Conservation (phyloP, 2,113 vertebrate genomes). For the Aegithalos caudatus region DNA sequence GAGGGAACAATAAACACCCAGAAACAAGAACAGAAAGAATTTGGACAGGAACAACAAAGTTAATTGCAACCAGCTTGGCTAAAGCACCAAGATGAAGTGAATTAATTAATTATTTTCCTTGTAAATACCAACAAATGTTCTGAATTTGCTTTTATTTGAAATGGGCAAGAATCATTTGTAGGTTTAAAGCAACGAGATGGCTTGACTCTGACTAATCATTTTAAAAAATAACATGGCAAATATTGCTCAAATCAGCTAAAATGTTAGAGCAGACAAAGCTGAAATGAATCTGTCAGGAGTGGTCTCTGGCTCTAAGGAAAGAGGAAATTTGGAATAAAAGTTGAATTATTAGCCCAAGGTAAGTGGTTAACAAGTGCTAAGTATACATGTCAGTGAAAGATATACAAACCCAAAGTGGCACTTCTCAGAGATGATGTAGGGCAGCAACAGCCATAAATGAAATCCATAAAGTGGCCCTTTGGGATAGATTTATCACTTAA, state of each 20-base stretch:
- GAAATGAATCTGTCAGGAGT: neutral
- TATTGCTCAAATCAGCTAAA: neutral
- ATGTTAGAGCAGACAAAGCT: neutral
- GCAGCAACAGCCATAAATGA: neutral
- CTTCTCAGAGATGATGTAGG: neutral
- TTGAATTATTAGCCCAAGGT: slow-evolving; percentile 36
- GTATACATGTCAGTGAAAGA: slow-evolving; percentile 25
- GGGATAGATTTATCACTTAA: neutral
- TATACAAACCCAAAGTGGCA: slow-evolving; percentile 32
- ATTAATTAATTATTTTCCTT: neutral
- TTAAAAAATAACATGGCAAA: neutral
- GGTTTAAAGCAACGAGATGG: neutral
- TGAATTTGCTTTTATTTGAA: slow-evolving; percentile 12
- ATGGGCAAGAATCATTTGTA: neutral
- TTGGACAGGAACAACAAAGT: neutral
- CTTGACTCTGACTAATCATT: neutral
- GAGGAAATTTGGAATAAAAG: neutral
- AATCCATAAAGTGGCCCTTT: neutral
- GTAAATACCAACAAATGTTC: neutral
- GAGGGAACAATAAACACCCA: neutral
- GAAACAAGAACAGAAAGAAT: neutral
- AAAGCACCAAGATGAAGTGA: neutral
- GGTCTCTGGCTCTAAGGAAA: neutral
- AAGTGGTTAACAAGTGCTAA: slow-evolving; percentile 54
- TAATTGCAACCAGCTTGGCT: neutral